Conservation (phyloP, 37 sponge, comb jelly and placozoan genomes). For the Oopsacas minuta region DNA sequence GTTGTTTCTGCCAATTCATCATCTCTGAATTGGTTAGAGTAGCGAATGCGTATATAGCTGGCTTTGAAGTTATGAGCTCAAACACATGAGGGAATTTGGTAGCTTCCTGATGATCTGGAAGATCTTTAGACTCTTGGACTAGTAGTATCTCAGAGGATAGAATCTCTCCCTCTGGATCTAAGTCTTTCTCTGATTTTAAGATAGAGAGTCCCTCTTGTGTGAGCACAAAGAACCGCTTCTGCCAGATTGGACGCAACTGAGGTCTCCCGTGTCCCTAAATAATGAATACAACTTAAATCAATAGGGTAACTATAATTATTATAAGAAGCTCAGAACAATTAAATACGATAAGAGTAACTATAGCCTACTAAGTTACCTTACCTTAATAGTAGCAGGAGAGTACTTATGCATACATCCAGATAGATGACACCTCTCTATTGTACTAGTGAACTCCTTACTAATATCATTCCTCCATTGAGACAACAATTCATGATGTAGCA, state of each 20-base stretch:
- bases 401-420: background rate
- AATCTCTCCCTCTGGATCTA: conserved; percentile 9
- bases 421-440: background rate
- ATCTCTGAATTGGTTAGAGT: background rate
- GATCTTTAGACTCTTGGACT: background rate
- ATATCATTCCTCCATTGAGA: background rate
- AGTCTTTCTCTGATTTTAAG: background rate
- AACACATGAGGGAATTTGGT: background rate
- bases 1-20: background rate
- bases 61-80: background rate
- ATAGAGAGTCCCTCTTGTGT: background rate
- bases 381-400: background rate
- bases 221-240: conserved; percentile 5
- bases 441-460: background rate
- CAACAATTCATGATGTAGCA: background rate
- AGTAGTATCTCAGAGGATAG: background rate
- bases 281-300: no score
- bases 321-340: background rate
- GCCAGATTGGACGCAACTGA: background rate
- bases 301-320: background rate
- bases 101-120: background rate
- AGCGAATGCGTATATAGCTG: background rate
- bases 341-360: no score
- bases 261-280: background rate
- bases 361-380: background rate